Evolutionary conservation across 2,797 vertebrate genomes (phyloP).

Genomic region (Pseudomugil gertrudae): DNA sequence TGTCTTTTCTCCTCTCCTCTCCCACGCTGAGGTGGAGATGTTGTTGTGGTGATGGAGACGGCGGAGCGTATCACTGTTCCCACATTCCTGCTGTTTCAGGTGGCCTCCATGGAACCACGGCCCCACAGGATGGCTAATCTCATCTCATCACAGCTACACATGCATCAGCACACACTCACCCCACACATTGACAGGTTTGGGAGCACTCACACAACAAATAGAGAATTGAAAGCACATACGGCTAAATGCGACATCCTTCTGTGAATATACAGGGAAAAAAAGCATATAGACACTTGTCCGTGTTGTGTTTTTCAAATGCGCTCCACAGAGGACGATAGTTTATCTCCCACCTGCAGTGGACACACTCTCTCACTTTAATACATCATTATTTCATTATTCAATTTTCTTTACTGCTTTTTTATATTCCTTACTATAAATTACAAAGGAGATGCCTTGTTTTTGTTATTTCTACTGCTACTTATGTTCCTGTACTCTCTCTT

Average conservation of each 20-base stretch:
- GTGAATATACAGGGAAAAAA: slow-evolving; percentile 23
- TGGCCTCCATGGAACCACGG: slow-evolving; percentile 61
- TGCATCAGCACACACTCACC: slow-evolving; percentile 29
- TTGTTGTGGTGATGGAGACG: slow-evolving; percentile 54
- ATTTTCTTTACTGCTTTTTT: slow-evolving; percentile 8
- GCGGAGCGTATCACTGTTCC: slow-evolving; percentile 63
- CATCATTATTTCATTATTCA: slow-evolving; percentile 44
- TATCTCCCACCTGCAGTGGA: slow-evolving; percentile 33
- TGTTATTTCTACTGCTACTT: slow-evolving; percentile 1
- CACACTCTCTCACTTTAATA: slow-evolving; percentile 34
- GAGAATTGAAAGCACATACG: slow-evolving; percentile 22
- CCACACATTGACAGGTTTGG: slow-evolving; percentile 29
- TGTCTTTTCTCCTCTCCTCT: slow-evolving; percentile 13
- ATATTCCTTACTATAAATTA: slow-evolving; percentile 20
- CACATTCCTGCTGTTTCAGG: slow-evolving; percentile 76
- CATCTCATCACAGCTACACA: slow-evolving; percentile 49
- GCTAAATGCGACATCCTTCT: slow-evolving; percentile 15
- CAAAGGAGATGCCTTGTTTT: slow-evolving; percentile 17
- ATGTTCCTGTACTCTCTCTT: slow-evolving; percentile 13
- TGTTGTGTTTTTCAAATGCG: background rate
- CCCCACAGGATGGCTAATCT: slow-evolving; percentile 70
- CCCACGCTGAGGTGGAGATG: slow-evolving; percentile 33
- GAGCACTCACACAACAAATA: slow-evolving; percentile 28
- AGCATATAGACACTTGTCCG: background rate
- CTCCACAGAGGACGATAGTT: slow-evolving; percentile 30